Base-by-base conservation (phyloP, 2,888 invertebrate genomes). In the Xylocampa areola region DNA sequence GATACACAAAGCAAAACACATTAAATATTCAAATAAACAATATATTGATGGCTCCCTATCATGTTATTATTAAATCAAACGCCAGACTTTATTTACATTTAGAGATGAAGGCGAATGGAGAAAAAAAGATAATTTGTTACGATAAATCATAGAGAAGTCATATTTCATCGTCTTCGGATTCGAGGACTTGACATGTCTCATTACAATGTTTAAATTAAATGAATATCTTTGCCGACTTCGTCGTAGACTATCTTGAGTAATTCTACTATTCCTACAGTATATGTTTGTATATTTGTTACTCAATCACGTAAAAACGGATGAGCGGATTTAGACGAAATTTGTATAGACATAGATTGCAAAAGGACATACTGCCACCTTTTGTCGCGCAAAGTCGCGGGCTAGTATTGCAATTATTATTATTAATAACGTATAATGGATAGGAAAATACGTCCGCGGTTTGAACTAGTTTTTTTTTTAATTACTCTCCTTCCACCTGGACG, bases 51-150 rank as follows among this genome's bases (percentile, higher is more conserved):
- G 33, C 47, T 21, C 37, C 52, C 41, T 53, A 63, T 58, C 47
- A 32, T 23, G 45, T 79, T 74, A 80, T 90, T 88, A 89, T 90
- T 88, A 87, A 91, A 89, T 91, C 91, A 90, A 87, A 85, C 63
- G 70, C 73, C 81, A 80, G 83, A 81, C 84, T 87, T 82, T 91
- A 91, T 91, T 92, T 91, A 91, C 90, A 90, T 90, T 87, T 83
- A 87, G 77, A 84, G 80, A 82, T 82, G 85, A 84, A 82, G 76
- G 65, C 63, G 63, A 68, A 71, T 69, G 76, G 41, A 59, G 79
- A 79, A 84, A 84, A 85, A 85, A 85, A 88, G 82, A 86, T 88
- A 88, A 91, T 90, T 89, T 86, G 87, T 89, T 84, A 79, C 77
- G 80, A 92, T 91, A 89, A 88, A 91, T 91, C 92, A 91, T 83